Percentiles rank a stretch among this genome's conserved stretches.
phyloP scores from a whole-genome alignment of 2,888 invertebrate genomes.

The Coelogynopora nodosa region DNA sequence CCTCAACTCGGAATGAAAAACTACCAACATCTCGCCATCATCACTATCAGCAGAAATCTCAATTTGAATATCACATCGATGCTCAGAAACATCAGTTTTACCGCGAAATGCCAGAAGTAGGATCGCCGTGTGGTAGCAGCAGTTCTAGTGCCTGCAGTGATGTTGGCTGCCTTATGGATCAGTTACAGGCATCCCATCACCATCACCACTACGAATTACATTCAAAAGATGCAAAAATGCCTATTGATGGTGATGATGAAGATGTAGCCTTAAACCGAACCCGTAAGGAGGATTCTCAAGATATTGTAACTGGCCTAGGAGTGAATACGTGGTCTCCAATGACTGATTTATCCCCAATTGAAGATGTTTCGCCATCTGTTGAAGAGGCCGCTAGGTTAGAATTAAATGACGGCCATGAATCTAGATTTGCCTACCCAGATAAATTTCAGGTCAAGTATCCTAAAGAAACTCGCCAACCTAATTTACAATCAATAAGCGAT shows the following conservation, averaged over 20 bases:
- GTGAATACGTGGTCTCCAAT: neutral
- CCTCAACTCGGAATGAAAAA: too few species aligned
- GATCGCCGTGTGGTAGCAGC: neutral
- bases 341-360: neutral
- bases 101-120: neutral
- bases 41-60: neutral
- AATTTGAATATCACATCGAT: neutral
- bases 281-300: neutral
- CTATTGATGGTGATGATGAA: neutral
- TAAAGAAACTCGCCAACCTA: neutral
- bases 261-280: neutral
- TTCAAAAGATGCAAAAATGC: neutral
- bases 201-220: neutral
- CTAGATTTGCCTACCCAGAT: too few species aligned
- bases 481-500: neutral
- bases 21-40: neutral
- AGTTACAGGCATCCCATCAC: neutral
- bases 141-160: conserved; percentile 6
- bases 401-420: neutral
- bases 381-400: neutral
- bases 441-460: too few species aligned
- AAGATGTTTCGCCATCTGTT: neutral
- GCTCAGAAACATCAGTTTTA: neutral
- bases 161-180: neutral
- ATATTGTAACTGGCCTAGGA: neutral